phyloP scores from a whole-genome alignment of 2,797 vertebrate genomes.

The Cottoperca gobio region DNA sequence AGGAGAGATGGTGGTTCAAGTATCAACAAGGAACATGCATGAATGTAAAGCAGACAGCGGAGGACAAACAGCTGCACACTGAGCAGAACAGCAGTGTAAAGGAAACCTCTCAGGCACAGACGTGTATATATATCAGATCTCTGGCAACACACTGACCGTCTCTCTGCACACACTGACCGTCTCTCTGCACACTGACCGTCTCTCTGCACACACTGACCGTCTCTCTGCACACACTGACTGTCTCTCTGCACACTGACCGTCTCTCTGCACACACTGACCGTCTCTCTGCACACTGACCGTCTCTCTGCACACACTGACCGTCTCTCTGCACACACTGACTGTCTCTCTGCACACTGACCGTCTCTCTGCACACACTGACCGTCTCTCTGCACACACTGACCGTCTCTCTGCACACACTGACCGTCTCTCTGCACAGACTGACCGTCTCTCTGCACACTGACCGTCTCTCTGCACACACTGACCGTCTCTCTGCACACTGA shows the following conservation, averaged over 20 bases:
- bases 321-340: slow-evolving; percentile 14
- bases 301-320: slow-evolving; percentile 15
- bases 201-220: slow-evolving; percentile 12
- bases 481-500: too few relatives aligned
- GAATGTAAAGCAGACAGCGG: slow-evolving; percentile 1
- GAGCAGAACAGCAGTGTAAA: background rate
- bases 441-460: too few relatives aligned
- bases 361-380: slow-evolving; percentile 13
- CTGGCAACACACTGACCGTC: slow-evolving; percentile 20
- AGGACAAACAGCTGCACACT: background rate
- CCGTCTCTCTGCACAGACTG: slow-evolving; percentile 14
- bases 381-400: slow-evolving; percentile 13
- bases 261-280: slow-evolving; percentile 16
- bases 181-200: too few relatives aligned
- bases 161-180: slow-evolving; percentile 15
- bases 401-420: slow-evolving; percentile 14
- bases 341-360: too few relatives aligned
- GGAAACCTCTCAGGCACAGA: slow-evolving; percentile 4
- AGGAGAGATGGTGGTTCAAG: background rate
- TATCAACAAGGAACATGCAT: background rate
- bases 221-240: slow-evolving; percentile 16
- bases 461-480: slow-evolving; percentile 14
- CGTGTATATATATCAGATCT: slow-evolving; percentile 10
- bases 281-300: too few relatives aligned
- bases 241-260: too few relatives aligned